Evolutionary conservation across 2,888 invertebrate species (phyloP).

Genomic region (Adelognathus sp.): DNA sequence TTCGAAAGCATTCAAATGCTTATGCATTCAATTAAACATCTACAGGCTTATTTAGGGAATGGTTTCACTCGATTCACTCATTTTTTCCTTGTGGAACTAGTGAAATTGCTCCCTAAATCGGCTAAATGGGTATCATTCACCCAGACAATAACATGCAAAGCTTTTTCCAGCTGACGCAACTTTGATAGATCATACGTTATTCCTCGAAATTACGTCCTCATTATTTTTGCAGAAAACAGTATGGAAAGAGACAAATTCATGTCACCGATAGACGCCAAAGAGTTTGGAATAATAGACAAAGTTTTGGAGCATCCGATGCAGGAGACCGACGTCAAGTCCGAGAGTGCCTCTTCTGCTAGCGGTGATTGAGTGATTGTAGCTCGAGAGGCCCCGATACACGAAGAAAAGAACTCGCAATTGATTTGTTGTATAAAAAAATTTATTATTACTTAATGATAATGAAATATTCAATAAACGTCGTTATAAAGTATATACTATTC

Average conservation of each 20-base stretch:
- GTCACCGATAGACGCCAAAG: conserved; percentile 94
- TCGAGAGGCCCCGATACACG: neutral
- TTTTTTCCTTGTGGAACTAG: too few species aligned
- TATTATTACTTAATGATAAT: conserved; percentile 75
- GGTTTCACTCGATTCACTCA: too few species aligned
- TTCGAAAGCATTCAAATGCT: too few species aligned
- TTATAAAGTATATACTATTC: conserved; percentile 70
- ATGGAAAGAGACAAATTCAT: conserved; percentile 99
- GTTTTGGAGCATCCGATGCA: conserved; percentile 90
- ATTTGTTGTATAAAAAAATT: conserved; percentile 62
- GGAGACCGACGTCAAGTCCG: conserved; percentile 67
- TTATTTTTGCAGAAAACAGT: conserved; percentile 83
- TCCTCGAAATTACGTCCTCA: too few species aligned
- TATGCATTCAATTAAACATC: too few species aligned
- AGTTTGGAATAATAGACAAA: conserved; percentile 96
- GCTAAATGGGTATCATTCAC: too few species aligned
- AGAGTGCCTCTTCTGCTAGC: conserved; percentile 37
- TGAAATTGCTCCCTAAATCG: too few species aligned
- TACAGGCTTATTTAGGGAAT: too few species aligned
- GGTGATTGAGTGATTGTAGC: neutral
- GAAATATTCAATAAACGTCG: conserved; percentile 73
- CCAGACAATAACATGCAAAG: too few species aligned
- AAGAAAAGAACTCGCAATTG: conserved; percentile 6
- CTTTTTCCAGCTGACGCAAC: too few species aligned
- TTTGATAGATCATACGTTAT: too few species aligned